phyloP scores from a whole-genome alignment of 2,797 vertebrate species.

The Pseudochromis fuscus region DNA sequence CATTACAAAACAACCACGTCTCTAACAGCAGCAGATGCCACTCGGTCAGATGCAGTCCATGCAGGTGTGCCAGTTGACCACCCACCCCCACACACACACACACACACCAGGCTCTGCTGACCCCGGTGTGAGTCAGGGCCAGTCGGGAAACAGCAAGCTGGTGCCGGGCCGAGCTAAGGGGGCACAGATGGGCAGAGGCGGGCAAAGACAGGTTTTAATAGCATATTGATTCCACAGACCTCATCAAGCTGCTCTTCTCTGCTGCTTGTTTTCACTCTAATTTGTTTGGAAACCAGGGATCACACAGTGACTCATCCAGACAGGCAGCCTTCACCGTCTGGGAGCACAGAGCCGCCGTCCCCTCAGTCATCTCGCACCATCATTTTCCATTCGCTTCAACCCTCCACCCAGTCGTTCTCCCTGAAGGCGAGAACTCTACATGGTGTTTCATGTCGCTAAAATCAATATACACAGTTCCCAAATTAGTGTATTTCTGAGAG shows the following conservation, averaged over 20 bases:
- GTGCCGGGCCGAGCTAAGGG: constrained; percentile 19
- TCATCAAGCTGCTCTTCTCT: constrained; percentile 61
- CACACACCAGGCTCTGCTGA: not conserved
- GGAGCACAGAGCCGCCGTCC: constrained; percentile 30
- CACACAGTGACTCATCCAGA: constrained; percentile 62
- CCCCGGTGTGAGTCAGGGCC: not conserved
- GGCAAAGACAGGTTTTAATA: constrained; percentile 58
- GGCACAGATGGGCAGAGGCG: constrained; percentile 43
- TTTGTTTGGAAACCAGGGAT: constrained; percentile 62
- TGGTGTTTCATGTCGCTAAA: not conserved
- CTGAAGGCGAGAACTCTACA: not conserved
- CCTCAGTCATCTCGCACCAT: constrained; percentile 8
- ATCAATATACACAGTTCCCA: constrained; percentile 10
- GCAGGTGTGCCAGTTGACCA: not conserved
- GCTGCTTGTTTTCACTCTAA: constrained; percentile 56
- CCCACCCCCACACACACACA: not conserved
- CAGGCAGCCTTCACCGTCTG: constrained; percentile 33
- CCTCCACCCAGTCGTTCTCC: constrained; percentile 8
- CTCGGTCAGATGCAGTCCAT: constrained; percentile 7
- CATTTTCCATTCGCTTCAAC: constrained; percentile 28
- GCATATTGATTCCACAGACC: constrained; percentile 70
- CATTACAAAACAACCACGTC: not conserved
- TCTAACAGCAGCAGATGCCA: constrained; percentile 8
- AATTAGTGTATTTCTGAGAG: not conserved
- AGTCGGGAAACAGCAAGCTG: constrained; percentile 13